Base-by-base conservation (phyloP, 2,888 invertebrate genomes). In the Aethes cnicana region DNA sequence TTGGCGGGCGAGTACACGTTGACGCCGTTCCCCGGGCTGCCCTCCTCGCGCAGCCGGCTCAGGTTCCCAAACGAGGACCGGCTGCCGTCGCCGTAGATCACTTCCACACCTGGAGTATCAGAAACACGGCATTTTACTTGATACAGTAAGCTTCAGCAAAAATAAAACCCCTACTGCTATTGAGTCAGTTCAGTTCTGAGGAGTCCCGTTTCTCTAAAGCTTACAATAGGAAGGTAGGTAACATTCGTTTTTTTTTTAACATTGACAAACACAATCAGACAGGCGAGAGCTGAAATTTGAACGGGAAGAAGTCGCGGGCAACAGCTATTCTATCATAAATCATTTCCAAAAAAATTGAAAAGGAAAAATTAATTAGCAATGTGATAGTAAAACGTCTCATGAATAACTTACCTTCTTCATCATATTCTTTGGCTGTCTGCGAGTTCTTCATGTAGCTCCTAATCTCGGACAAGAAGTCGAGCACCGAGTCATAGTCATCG, bases 391-490 rank as follows among this genome's bases (percentile, higher is more conserved):
- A 8, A 23, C 46, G 9, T 16, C 14, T n/a, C 8, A 12, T 14
- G 5, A 23, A 17, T 8, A n/a, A 50, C 63, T 32, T 47, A 84
- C 90, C 90, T 66, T 90, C 90, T 62, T 90, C 90, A 57, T 90
- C 90, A 66, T 81, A 90, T 58, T 90, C 90, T 69, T 90, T 90
- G 55, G 87, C 88, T 23, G 83, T 80, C 68, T 90, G 90, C 54
- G 90, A 78, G 17, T 86, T 71, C 66, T 90, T 90, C 84, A 90
- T 87, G 43, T 83, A 88, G 43, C 80, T 87, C 71, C 97, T 92
- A 56, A 96, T 96, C 81, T 97, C 97, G 11, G 96, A 92, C 30
- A 98, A 90, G 84, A 97, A 96, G 44, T 96, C 95, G 37, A 97
- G 95, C 36, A 98, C 90, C 0, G 96, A 95, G 43, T 95, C 93